These are phyloP conservation scores for Neria commutata DNA, from an alignment of 2,888 invertebrate species.

Conservation along the genomic window DNA sequence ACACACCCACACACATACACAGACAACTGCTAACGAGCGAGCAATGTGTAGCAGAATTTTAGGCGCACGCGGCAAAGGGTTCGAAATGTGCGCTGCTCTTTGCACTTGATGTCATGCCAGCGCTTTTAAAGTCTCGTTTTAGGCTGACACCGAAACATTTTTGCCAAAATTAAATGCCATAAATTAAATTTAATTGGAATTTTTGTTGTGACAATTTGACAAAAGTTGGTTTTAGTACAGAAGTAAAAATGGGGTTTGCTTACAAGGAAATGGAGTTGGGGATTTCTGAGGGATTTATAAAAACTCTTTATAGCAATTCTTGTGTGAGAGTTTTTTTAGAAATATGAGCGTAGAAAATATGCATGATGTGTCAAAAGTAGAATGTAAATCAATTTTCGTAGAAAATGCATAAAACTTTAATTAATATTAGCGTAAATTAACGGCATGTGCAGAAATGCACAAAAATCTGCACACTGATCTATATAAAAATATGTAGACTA, in stretches of 20 bases:
- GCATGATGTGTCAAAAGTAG: no score
- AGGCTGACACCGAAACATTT: slow-evolving; percentile 2
- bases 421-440: no score
- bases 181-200: slow-evolving; percentile 59
- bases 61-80: slow-evolving; percentile 20
- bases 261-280: slow-evolving; percentile 32
- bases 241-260: slow-evolving; percentile 35
- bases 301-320: slow-evolving; percentile 42
- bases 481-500: no score
- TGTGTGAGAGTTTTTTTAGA: no score
- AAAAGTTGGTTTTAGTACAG: slow-evolving; percentile 19
- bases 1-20: no score
- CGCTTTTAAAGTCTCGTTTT: not conserved
- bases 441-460: no score
- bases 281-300: slow-evolving; percentile 26
- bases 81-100: slow-evolving; percentile 7
- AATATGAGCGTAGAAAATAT: no score
- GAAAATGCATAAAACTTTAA: no score
- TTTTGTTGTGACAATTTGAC: slow-evolving; percentile 26
- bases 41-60: slow-evolving; percentile 29
- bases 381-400: no score
- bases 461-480: no score
- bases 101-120: slow-evolving; percentile 4
- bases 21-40: slow-evolving; percentile 44
- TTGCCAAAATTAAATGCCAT: slow-evolving; percentile 40